Percentiles rank a stretch among this genome's conserved stretches.
These are phyloP conservation scores for Oreortyx pictus DNA, from an alignment of 2,797 vertebrate species.

Conservation along the genomic window DNA sequence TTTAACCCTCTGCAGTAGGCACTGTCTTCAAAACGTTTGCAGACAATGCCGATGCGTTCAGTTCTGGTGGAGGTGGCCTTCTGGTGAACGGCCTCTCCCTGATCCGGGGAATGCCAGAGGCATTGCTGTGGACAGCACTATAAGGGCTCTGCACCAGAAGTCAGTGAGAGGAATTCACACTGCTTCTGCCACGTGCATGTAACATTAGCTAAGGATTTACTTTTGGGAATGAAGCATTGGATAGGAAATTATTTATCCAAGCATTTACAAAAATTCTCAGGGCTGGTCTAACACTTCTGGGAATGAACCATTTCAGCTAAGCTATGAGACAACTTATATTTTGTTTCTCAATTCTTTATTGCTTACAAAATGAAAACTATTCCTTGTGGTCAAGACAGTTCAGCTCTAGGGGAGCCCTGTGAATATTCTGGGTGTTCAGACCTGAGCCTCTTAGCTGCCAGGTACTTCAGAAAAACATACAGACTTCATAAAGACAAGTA, in stretches of 20 bases:
- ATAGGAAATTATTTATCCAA: not conserved
- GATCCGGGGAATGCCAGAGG: not conserved
- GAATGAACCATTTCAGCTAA: not conserved
- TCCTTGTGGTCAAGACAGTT: not conserved
- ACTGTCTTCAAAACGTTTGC: not conserved
- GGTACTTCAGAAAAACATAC: not conserved
- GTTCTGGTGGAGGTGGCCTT: not conserved
- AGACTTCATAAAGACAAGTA: not conserved
- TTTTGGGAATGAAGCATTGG: not conserved
- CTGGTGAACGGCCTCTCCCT: not conserved
- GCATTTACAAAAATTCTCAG: not conserved
- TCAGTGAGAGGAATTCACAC: not conserved
- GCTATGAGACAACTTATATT: not conserved
- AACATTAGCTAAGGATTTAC: not conserved
- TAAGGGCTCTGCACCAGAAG: not conserved
- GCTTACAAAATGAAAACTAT: not conserved
- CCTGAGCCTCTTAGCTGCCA: not conserved
- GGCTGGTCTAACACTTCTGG: not conserved
- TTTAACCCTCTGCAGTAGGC: not conserved
- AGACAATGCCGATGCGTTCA: not conserved
- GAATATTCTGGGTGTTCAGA: not conserved
- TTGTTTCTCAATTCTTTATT: not conserved
- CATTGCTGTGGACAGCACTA: not conserved
- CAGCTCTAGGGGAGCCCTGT: not conserved
- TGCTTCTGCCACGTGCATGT: not conserved